These are phyloP conservation scores for Drosophila conformis DNA, from an alignment of 2,888 invertebrate genomes.

Conservation along the genomic window DNA sequence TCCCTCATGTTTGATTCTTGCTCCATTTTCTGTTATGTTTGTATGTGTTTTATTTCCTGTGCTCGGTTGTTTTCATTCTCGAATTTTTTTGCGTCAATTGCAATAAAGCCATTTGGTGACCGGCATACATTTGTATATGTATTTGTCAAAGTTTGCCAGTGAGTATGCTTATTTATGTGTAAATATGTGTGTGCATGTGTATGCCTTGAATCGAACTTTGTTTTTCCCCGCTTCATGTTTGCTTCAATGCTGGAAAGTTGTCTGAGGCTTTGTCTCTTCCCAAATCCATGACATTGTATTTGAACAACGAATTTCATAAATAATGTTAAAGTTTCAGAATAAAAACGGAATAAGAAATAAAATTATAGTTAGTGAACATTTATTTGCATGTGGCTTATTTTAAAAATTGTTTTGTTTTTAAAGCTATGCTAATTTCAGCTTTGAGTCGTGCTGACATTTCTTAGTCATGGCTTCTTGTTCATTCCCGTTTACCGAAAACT, in stretches of 20 bases:
- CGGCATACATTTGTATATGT: slow-evolving; percentile 26
- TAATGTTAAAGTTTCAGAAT: background rate
- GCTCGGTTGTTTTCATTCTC: slow-evolving; percentile 40
- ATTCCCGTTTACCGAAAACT: background rate
- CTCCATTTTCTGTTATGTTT: slow-evolving; percentile 1
- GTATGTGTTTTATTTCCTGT: slow-evolving; percentile 40
- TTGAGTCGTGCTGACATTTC: background rate
- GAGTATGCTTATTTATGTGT: slow-evolving; percentile 4
- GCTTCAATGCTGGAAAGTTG: background rate
- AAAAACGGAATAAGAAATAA: background rate
- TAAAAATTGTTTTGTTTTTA: background rate
- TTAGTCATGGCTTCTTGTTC: background rate
- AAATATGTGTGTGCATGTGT: background rate
- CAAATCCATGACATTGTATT: background rate
- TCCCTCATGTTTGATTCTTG: background rate
- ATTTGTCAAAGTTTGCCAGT: slow-evolving; percentile 8
- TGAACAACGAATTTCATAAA: background rate
- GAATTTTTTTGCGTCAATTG: slow-evolving; percentile 60
- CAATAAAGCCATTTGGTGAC: slow-evolving; percentile 63
- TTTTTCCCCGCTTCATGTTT: slow-evolving; percentile 8
- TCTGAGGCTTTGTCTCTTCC: background rate
- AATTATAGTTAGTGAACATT: background rate
- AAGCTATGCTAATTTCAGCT: background rate
- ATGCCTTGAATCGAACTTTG: background rate
- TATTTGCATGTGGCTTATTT: background rate